Base-by-base conservation (phyloP, 1,140 invertebrate genomes). In the Megathymus violae region DNA sequence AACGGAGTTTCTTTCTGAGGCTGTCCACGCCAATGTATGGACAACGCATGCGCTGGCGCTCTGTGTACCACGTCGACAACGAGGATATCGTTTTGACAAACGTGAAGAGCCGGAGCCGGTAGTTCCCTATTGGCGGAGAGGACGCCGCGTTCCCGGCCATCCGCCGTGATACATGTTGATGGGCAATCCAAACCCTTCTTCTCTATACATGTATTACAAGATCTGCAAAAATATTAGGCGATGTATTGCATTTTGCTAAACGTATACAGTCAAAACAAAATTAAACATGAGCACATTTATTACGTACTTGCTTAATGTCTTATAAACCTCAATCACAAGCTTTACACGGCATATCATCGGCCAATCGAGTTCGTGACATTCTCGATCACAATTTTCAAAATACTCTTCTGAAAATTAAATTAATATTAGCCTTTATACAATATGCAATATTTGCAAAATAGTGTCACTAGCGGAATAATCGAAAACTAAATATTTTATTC, bases 1-100 rank as follows among this genome's bases (percentile, higher is more conserved):
- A 95, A 95, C 0, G 95, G 96, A 0, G 95, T 95, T 67, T 95
- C 95, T 6, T 89, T 85, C 89, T 97, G 96, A 0, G 94, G 93
- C 46, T 97, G 93, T 0, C 97, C 97, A 56, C 96, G 93, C 96
- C 96, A 98, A 80, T 98, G 97, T 43, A 98, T 93, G 0, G 95
- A 93, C 0, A 94, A 91, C 0, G 93, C 93, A 69, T 96, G 94
- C 1, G 95, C 94, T 1, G 94, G 93, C 14, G 97, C 92, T 52
- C 94, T 92, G 78, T 98, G 97, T 0, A 95, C 93, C 0, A 98
- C 94, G 84, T 97, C 96, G 0, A 97, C 94, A 0, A 97, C 94
- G 3, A 98, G 88, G 3, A 96, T 96, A 76, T 98, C 97, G 74
- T 96, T 96, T 79, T 97, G 93, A 69, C 96, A 98, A 1, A 98